A percentile compares a stretch with the other conserved stretches of the same genome.
phyloP scores from a whole-genome alignment of 2,113 vertebrate species.

The Balaeniceps rex region DNA sequence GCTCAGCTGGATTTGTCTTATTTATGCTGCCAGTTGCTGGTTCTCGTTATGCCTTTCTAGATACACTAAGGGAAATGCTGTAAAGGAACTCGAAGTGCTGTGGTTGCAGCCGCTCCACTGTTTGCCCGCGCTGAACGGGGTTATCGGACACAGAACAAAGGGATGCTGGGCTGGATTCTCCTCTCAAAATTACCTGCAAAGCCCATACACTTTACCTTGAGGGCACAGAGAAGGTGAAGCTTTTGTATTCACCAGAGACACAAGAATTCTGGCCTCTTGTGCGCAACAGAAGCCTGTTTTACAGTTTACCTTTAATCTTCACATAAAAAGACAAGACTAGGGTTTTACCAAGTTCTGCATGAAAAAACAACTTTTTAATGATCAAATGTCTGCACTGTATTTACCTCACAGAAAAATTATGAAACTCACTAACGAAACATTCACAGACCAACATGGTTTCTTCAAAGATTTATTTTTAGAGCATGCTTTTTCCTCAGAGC shows the following conservation, averaged over 20 bases:
- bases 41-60: background rate
- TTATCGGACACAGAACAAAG: background rate
- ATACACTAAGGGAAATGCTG: background rate
- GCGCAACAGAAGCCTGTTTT: background rate
- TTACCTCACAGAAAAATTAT: background rate
- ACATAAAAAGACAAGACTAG: background rate
- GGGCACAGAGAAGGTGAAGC: background rate
- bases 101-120: background rate
- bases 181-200: background rate
- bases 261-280: background rate
- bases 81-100: background rate
- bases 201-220: background rate
- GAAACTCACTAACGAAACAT: background rate
- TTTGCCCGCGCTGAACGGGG: accelerated
- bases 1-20: background rate
- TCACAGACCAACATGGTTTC: background rate
- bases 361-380: background rate
- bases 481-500: background rate
- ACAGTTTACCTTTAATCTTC: background rate
- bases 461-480: slow-evolving; percentile 29
- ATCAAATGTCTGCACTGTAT: background rate
- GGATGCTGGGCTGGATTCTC: background rate
- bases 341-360: background rate
- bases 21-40: background rate
- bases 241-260: background rate